These are phyloP conservation scores for Aphrophora alni DNA, from an alignment of 2,888 invertebrate genomes.

Conservation along the genomic window DNA sequence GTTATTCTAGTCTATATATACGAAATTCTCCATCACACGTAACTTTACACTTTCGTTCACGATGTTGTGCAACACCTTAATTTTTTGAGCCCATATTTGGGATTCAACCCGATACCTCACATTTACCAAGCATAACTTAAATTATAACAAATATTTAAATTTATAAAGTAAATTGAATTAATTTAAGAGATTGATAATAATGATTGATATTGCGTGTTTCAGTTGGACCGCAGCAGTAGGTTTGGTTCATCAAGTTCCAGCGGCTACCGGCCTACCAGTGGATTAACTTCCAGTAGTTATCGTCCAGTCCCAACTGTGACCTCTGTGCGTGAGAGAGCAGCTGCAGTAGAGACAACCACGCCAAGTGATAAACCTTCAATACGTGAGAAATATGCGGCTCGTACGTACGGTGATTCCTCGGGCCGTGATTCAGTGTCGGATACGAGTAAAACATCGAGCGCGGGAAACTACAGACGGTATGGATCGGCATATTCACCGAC, in stretches of 20 bases:
- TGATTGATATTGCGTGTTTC: neutral
- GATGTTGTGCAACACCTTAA: too few species aligned
- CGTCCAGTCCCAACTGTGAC: conserved; percentile 12
- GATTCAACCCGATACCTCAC: too few species aligned
- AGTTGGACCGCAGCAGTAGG: conserved; percentile 28
- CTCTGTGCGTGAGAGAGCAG: conserved; percentile 36
- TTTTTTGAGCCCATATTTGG: too few species aligned
- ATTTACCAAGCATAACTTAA: too few species aligned
- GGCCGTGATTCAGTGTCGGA: conserved; percentile 14
- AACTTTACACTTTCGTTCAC: too few species aligned
- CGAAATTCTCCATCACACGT: too few species aligned
- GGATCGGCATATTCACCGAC: conserved; percentile 40
- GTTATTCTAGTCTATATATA: too few species aligned
- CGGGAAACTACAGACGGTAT: conserved; percentile 27
- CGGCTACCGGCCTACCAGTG: conserved; percentile 9
- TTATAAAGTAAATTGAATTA: too few species aligned
- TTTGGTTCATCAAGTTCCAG: conserved; percentile 21
- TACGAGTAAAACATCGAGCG: conserved; percentile 16
- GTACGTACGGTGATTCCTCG: conserved; percentile 17
- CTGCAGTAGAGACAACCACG: conserved; percentile 20
- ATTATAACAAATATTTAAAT: too few species aligned
- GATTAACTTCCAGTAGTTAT: too few species aligned
- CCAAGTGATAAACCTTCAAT: conserved; percentile 25
- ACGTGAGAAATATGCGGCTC: conserved; percentile 31
- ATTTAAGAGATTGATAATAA: too few species aligned